phyloP scores from a whole-genome alignment of 1,140 invertebrate genomes.

The Sminthurides bifidus region DNA sequence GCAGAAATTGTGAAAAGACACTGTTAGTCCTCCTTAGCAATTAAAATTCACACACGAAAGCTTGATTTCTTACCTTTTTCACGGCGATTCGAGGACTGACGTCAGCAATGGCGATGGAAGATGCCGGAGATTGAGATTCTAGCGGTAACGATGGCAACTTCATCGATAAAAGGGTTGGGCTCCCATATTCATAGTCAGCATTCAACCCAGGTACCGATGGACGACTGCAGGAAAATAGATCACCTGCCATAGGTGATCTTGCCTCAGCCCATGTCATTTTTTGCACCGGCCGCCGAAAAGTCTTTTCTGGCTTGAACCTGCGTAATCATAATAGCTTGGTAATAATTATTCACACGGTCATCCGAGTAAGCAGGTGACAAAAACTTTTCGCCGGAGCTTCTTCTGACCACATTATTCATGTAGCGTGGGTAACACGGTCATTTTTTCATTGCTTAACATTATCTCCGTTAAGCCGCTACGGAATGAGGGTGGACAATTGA shows the following conservation, averaged over 20 bases:
- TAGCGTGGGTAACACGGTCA: too few species aligned
- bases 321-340: too few species aligned
- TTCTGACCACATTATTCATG: too few species aligned
- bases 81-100: conserved; percentile 60
- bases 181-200: neutral
- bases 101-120: conserved; percentile 46
- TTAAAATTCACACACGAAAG: too few species aligned
- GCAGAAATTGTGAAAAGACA: neutral
- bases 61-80: conserved; percentile 38
- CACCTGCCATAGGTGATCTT: conserved; percentile 16
- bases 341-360: too few species aligned
- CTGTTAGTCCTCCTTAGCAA: too few species aligned
- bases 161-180: conserved; percentile 6
- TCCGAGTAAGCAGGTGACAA: too few species aligned
- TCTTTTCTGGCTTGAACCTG: too few species aligned
- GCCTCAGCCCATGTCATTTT: conserved; percentile 21
- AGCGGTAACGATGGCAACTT: conserved; percentile 22
- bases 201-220: neutral
- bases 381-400: too few species aligned
- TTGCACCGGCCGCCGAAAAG: conserved; percentile 21
- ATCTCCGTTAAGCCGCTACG: too few species aligned
- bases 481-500: too few species aligned
- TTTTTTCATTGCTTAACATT: too few species aligned
- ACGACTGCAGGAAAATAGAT: conserved; percentile 19
- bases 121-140: conserved; percentile 36